These are phyloP conservation scores for Macrotis lagotis DNA, from an alignment of 2,113 vertebrate genomes.

Conservation along the genomic window DNA sequence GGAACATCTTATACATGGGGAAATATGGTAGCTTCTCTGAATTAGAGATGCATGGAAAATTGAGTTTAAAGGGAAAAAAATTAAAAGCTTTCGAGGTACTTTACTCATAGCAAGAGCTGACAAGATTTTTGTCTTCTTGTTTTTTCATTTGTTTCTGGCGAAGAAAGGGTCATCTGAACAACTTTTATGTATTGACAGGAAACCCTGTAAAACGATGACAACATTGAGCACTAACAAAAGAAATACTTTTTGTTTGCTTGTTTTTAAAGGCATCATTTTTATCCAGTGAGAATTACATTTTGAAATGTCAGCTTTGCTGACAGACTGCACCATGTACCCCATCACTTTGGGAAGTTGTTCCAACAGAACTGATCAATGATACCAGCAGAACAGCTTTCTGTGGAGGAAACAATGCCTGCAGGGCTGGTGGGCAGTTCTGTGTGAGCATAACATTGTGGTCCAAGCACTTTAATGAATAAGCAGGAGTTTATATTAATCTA, in stretches of 20 bases:
- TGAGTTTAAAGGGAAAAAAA: not conserved
- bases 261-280: conserved; percentile 35
- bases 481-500: not conserved
- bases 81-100: not conserved
- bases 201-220: conserved; percentile 10
- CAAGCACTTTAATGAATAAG: conserved; percentile 22
- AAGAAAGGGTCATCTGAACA: conserved; percentile 19
- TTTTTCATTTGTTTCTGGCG: conserved; percentile 36
- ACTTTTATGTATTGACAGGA: conserved; percentile 14
- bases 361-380: conserved; percentile 16
- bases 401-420: not conserved
- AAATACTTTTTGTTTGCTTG: conserved; percentile 22
- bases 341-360: conserved; percentile 30
- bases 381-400: not conserved
- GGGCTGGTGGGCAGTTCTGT: not conserved
- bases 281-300: conserved; percentile 23
- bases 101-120: not conserved
- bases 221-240: not conserved
- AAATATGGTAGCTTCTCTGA: too few species aligned
- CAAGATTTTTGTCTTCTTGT: conserved; percentile 3
- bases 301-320: not conserved
- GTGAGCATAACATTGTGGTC: not conserved
- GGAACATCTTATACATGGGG: too few species aligned
- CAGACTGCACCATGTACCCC: not conserved
- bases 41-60: too few species aligned